Percentiles rank a stretch among this genome's conserved stretches.
phyloP scores from a whole-genome alignment of 2,113 vertebrate genomes.

The Gnathonemus longibarbis region DNA sequence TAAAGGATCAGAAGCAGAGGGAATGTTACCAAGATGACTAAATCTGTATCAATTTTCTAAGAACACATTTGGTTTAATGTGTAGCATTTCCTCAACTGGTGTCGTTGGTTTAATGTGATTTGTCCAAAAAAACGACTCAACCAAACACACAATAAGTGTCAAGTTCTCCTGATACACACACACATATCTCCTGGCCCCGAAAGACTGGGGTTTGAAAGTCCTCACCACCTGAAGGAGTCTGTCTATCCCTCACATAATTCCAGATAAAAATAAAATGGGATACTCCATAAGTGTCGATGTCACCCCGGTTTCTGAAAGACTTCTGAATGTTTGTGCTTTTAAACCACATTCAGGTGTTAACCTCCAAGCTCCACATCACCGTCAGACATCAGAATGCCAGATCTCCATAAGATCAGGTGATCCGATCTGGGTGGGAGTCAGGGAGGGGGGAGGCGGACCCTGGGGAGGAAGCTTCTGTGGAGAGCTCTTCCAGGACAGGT shows the following conservation, averaged over 20 bases:
- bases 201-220: not conserved
- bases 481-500: not conserved
- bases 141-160: not conserved
- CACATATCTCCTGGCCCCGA: not conserved
- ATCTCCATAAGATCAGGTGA: not conserved
- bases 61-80: not conserved
- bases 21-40: not conserved
- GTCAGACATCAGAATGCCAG: not conserved
- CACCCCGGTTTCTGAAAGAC: not conserved
- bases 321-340: not conserved
- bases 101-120: not conserved
- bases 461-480: not conserved
- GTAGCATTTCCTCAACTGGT: not conserved
- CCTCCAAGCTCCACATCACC: not conserved
- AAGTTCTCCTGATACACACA: not conserved
- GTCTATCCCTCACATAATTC: not conserved
- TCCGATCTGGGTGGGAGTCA: not conserved
- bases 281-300: not conserved
- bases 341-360: not conserved
- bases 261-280: not conserved
- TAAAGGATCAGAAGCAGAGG: not conserved
- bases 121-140: not conserved
- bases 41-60: not conserved
- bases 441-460: not conserved
- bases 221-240: not conserved